Base-by-base conservation (phyloP, 1,140 invertebrate species). In the Homalodisca vitripennis region DNA sequence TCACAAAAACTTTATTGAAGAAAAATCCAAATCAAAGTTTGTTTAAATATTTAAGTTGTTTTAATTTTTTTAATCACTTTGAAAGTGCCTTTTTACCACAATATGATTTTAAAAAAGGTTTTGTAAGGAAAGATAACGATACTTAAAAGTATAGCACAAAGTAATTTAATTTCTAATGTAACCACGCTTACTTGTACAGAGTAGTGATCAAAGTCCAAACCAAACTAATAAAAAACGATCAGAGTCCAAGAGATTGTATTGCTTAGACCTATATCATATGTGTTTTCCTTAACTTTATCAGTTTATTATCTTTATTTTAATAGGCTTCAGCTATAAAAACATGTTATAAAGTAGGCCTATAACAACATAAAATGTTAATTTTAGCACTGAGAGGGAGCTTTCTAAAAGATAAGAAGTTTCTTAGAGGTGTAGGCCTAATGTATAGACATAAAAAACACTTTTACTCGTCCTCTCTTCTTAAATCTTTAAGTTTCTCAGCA, bases 181-280 rank as follows among this genome's bases (percentile, higher is more conserved):
- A 65, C 63, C 24, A 65, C 63, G 22, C 48, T 51, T 12, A 65
- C 63, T 22, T 65, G 63, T 34, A 63, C 30, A 27, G 24, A 65
- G 41, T 2, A 65, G 41, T 32, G 63, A 65, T 65, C 63, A 65
- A 14, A 12, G 63, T 65, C 63, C 31, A 14, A 10, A 6, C 27
- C 10, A 27, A 26, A 10, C 17, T 10, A 26, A 32, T 63, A 24
- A 20, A 63, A 17, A n/a, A n/a, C n/a, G n/a, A n/a, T n/a, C n/a
- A n/a, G n/a, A n/a, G n/a, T n/a, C 17, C 17, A 17, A 41, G 6
- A 10, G 34, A 41, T 6, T 41, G 6, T 41, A 30, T 17, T 30
- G 60, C 3, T 63, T 63, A n/a, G 29, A 30, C 13, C 10, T 26
- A 24, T 27, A 20, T 30, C 29, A 26, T 24, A 3, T 63, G 60